Conservation (phyloP, 2,888 invertebrate genomes). For the Tenthredo distinguenda region DNA sequence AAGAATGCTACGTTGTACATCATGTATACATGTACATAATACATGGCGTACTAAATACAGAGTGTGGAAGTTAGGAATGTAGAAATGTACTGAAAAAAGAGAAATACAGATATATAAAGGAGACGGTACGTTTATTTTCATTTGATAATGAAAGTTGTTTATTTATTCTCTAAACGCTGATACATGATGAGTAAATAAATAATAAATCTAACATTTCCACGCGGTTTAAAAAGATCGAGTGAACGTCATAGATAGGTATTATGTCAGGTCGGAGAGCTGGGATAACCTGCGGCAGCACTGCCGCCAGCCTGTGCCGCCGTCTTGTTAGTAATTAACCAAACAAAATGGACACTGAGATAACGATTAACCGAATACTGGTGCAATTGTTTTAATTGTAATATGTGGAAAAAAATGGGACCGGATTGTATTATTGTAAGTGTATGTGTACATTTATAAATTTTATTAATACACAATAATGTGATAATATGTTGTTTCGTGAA, state of each 20-base stretch:
- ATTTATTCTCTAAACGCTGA: conserved; percentile 18
- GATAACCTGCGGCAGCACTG: conserved; percentile 76
- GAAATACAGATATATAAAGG: background rate
- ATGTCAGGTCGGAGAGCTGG: conserved; percentile 68
- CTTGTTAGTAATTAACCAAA: conserved; percentile 77
- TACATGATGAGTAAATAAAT: background rate
- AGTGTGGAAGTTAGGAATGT: conserved; percentile 18
- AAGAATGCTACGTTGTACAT: conserved; percentile 42
- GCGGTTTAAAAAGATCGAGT: conserved; percentile 13
- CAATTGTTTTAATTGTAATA: conserved; percentile 71
- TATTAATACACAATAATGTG: background rate
- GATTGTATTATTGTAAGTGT: conserved; percentile 50
- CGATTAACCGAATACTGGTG: conserved; percentile 74
- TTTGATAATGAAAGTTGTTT: conserved; percentile 15
- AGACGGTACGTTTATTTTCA: conserved; percentile 23
- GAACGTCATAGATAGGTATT: conserved; percentile 55
- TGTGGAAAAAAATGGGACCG: conserved; percentile 68
- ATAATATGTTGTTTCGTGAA: background rate
- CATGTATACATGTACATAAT: conserved; percentile 44
- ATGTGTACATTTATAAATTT: background rate
- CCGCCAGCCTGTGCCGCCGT: conserved; percentile 71
- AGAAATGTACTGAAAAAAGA: conserved; percentile 15
- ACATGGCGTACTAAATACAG: conserved; percentile 35
- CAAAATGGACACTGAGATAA: conserved; percentile 78
- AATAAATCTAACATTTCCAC: background rate